phyloP scores from a whole-genome alignment of 2,888 invertebrate genomes.

The Mythimna lalbum region DNA sequence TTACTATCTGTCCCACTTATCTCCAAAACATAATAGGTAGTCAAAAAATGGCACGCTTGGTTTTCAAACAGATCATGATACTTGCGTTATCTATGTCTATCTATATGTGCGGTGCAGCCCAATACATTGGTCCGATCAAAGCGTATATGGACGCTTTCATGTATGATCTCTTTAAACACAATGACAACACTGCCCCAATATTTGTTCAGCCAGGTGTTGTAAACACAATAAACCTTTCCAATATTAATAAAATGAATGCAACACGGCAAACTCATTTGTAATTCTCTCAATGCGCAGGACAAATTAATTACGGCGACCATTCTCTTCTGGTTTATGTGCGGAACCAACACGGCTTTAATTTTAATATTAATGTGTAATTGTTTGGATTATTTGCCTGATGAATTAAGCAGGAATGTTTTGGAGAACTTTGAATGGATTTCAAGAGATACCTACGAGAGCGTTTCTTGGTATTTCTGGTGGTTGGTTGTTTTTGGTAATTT shows the following conservation, averaged over 20 bases:
- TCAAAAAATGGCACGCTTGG: too few relatives aligned
- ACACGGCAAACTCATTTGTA: slow-evolving; percentile 50
- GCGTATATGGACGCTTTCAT: too few relatives aligned
- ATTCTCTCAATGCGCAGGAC: slow-evolving; percentile 56
- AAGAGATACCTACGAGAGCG: too few relatives aligned
- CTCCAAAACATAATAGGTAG: too few relatives aligned
- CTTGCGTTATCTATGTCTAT: too few relatives aligned
- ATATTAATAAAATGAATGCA: slow-evolving; percentile 53
- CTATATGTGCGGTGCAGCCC: too few relatives aligned
- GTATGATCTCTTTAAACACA: not conserved
- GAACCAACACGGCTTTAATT: slow-evolving; percentile 47
- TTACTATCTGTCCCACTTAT: too few relatives aligned
- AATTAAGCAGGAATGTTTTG: not conserved
- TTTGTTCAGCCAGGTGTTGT: slow-evolving; percentile 24
- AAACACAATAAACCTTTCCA: slow-evolving; percentile 25
- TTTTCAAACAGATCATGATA: too few relatives aligned
- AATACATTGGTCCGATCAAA: too few relatives aligned
- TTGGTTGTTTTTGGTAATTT: too few relatives aligned
- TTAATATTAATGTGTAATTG: slow-evolving; percentile 32
- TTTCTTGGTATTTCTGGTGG: too few relatives aligned
- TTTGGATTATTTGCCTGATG: not conserved
- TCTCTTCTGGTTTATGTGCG: slow-evolving; percentile 45
- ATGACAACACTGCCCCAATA: slow-evolving; percentile 2
- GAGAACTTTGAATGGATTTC: not conserved
- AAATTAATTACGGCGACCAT: slow-evolving; percentile 57